Base-by-base conservation (phyloP, 2,113 vertebrate species). In the Poeciliopsis prolifica region DNA sequence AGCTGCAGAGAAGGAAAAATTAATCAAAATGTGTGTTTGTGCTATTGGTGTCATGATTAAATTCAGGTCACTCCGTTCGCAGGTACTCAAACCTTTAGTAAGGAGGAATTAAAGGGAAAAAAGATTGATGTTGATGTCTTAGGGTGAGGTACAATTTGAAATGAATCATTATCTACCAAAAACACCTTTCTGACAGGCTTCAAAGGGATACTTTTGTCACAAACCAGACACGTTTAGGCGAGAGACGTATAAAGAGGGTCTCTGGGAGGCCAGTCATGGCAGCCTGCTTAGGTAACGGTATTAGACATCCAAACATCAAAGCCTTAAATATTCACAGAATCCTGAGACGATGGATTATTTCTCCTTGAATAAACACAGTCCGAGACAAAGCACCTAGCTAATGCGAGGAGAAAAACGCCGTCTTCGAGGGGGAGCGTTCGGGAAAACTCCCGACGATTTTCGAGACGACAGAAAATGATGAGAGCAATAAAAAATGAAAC, bases 141-240 rank as follows among this genome's bases (percentile, higher is more conserved):
- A 0, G 61, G 79, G 72, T 82, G 54, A 86, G 81, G 78, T 65
- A 60, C 80, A 80, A 86, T 79, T 70, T 80, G 79, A 88, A 89
- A 79, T 80, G 79, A 87, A 82, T 90, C 86, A 88, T 90, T 91
- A 92, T 93, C 88, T 83, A 48, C 70, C 65, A 82, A 83, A 89
- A 91, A 88, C 87, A 92, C 85, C 87, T 89, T 87, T 80, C 82
- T 30, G 2, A 64, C 79, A 82, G 86, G 82, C 86, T 90, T 93
- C 83, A 90, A 88, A 92, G 73, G 74, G 44, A 79, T 62, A 63
- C 66, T 81, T 37, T 89, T 83, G 72, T 75, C 35, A 30, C 77
- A 72, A 80, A 85, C 69, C 91, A 86, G 86, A 81, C 83, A 75
- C 80, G 68, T 58, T 72, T 72, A 40, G 70, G 61, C 64, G 77